Evolutionary conservation across 2,113 vertebrate species (phyloP), one percentile per base, ranked within the genome.

Genomic region (Triplophysa dalaica): DNA sequence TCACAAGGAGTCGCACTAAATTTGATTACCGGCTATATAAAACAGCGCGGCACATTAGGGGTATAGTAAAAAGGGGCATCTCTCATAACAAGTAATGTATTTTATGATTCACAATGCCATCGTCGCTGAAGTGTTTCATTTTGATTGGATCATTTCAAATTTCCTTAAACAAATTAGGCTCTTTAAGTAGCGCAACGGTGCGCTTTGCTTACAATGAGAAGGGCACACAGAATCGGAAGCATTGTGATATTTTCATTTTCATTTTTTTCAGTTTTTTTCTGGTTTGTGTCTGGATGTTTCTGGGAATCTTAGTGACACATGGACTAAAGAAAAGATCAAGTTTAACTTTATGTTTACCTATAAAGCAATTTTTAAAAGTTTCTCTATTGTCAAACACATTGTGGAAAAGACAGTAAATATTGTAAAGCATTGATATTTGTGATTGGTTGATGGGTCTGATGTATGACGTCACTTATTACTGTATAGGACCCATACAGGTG

Each of bases 21-120:
- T 85, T 74, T 82, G 76, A 84, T 75, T 83, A 83, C 77, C 68
- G 79, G 21, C 69, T 70, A 67, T 70, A 78, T 66, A 75, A 75
- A 81, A 81, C 72, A 73, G 58, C 52, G 62, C 60, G 19, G 48
- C 77, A 77, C 61, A 72, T 84, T 82, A 75, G 75, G 33, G 19
- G 70, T 41, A 8, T 58, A 70, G 70, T 79, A 72, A 79, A 84
- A 45, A n/a, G 45, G 65, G 17, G 38, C 38, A 79, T 67, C 69
- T 81, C 70, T 75, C 54, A 82, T 54, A 69, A 58, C 63, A 65
- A 19, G 50, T 10, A 52, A 26, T 77, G 56, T 70, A 9, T 79
- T 75, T 79, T 76, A 81, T 77, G 61, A 72, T 76, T 79, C 61
- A 79, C 70, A 43, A 52, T 22, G 50, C 64, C 19, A 14, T 17